Base-by-base conservation (phyloP, 2,113 vertebrate genomes). In the Conger conger region DNA sequence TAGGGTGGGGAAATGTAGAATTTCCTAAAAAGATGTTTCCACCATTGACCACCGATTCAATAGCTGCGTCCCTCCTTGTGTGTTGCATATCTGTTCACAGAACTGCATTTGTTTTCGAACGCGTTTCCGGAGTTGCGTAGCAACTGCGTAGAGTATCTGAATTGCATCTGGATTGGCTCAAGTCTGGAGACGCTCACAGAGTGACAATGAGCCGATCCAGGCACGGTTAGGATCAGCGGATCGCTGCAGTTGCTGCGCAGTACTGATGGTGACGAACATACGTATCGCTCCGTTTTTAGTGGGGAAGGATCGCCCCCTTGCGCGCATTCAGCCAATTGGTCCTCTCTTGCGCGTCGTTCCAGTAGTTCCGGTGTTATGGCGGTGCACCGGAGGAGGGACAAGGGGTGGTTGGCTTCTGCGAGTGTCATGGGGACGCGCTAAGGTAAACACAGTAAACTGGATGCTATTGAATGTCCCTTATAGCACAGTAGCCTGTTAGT, bases 281-380 rank as follows among this genome's bases (percentile, higher is more conserved):
- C 45, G 20, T 30, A 85, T 87, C 85, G 87, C 79, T 36, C 84
- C 17, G 6, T 35, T 80, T 27, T 53, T 11, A n/a, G 84, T 88
- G 79, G 86, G 84, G 81, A n/a, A 20, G 23, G 9, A n/a, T 53
- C 81, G 33, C 80, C 37, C 36, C 54, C 63, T 6, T 42, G 53
- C 27, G 17, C 57, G 35, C 1, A 30, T 3, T 36, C 54, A 45
- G 79, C 91, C 87, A 92, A 91, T 90, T 30, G n/a, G 85, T 89
- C 88, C 85, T 53, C 60, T 50, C 36, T 40, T 40, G n/a, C 17
- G 50, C 35, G 57, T 8, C 57, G 3, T 42, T 4, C 50, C 79
- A 38, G 23, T 77, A 13, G 20, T 94, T 94, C 93, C 93, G 92
- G 92, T 87, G 86, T 91, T 87, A 95, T 96, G 95, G 93, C 94